These are phyloP conservation scores for Eupithecia subumbrata DNA, from an alignment of 2,888 invertebrate species.

Conservation along the genomic window DNA sequence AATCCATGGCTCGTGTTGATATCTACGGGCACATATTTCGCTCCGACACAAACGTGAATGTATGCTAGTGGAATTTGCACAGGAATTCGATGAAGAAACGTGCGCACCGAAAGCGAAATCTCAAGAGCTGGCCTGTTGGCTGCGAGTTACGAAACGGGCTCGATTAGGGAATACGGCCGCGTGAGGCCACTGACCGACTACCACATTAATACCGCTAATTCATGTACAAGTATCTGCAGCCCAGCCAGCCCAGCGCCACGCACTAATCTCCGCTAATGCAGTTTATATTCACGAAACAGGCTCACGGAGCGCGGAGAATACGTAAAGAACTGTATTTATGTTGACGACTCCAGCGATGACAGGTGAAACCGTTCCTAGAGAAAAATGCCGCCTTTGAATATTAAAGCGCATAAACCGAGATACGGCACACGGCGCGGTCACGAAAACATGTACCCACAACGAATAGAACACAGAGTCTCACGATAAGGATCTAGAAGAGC, in stretches of 20 bases:
- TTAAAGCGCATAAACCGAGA: conserved; percentile 63
- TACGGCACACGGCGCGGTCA: conserved; percentile 60
- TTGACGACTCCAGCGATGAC: conserved; percentile 70
- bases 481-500: conserved; percentile 63
- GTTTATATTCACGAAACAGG: conserved; percentile 74
- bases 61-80: conserved; percentile 60
- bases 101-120: conserved; percentile 73
- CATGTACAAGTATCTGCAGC: conserved; percentile 77
- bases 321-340: conserved; percentile 76
- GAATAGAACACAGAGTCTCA: conserved; percentile 57
- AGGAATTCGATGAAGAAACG: conserved; percentile 59
- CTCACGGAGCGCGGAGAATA: conserved; percentile 66
- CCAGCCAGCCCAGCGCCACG: conserved; percentile 58
- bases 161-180: conserved; percentile 74
- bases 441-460: conserved; percentile 62
- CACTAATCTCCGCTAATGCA: conserved; percentile 57
- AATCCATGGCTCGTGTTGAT: conserved; percentile 67
- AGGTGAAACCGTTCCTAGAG: conserved; percentile 73
- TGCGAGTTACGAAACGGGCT: conserved; percentile 73
- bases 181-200: conserved; percentile 81
- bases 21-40: conserved; percentile 57
- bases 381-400: conserved; percentile 67
- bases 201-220: conserved; percentile 80
- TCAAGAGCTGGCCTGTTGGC: conserved; percentile 55
- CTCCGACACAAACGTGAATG: conserved; percentile 56